Evolutionary conservation across 2,797 vertebrate genomes (phyloP), one percentile per base, ranked within the genome.

Genomic region (Parotocinclus haroldoi): DNA sequence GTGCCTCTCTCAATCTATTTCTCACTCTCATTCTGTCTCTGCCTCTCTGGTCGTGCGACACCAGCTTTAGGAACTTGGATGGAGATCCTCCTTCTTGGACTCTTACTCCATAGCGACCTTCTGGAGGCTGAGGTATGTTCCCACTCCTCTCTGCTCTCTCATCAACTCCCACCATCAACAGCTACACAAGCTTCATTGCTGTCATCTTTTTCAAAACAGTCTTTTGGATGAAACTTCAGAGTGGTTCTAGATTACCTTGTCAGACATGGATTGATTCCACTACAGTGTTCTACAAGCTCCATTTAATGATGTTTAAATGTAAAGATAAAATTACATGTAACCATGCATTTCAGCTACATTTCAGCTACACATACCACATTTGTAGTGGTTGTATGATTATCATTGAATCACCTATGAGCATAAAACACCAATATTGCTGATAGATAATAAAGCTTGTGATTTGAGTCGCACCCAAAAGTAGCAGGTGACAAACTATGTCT

Each of bases 51-150:
- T 71, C 64, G 65, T 56, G 58, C 75, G 50, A 63, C 72, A 68
- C 66, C 63, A 79, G 72, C 73, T 58, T 66, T 59, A 63, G 73
- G 84, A 83, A 75, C 84, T 81, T 80, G 78, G 77, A 79, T 74
- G 76, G 62, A 79, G 74, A 78, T 80, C 70, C 63, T 73, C 51
- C 44, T 46, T 59, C 60, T 50, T 62, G 67, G 76, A 75, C 50
- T 63, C 62, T 42, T 65, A 36, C 60, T 65, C 65, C 63, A 63
- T 59, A 79, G 73, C 76, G 84, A 76, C 76, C 69, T 55, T 80
- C 81, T 84, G 59, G 81, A 77, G 62, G 79, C 74, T 76, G 73
- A 89, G 89, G 89, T 89, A 89, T 82, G 85, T 85, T 64, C 79
- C 37, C 27, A 50, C 11, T 51, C 14, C 46, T 61, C 17, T 38